These are phyloP conservation scores for Scaptomyza reducta DNA, from an alignment of 2,888 invertebrate genomes.

Conservation along the genomic window DNA sequence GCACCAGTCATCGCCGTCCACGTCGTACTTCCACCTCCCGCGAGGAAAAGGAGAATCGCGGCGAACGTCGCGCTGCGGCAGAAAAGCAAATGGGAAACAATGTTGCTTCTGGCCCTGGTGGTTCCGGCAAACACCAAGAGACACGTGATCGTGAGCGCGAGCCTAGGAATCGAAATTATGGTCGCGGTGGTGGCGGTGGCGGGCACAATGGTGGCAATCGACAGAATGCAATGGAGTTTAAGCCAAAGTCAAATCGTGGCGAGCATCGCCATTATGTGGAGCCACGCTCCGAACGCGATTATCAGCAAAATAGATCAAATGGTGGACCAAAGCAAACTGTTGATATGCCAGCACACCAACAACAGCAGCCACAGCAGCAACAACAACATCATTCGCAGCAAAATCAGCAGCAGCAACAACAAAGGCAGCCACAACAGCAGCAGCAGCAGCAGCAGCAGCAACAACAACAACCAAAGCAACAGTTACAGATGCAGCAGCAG, in stretches of 20 bases:
- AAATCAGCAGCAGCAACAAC: slow-evolving; percentile 52
- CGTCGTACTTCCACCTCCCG: slow-evolving; percentile 68
- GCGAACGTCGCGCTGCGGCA: slow-evolving; percentile 64
- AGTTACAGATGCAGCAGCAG: slow-evolving; percentile 28
- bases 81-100: slow-evolving; percentile 21
- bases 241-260: slow-evolving; percentile 71
- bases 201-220: slow-evolving; percentile 42
- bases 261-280: slow-evolving; percentile 52
- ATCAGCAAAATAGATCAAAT: slow-evolving; percentile 43
- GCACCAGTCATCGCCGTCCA: slow-evolving; percentile 55
- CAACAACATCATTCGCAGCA: slow-evolving; percentile 44
- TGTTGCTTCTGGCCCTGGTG: slow-evolving; percentile 3
- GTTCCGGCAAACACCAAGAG: slow-evolving; percentile 31
- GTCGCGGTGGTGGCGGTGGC: slow-evolving; percentile 44
- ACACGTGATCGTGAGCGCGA: slow-evolving; percentile 37
- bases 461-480: slow-evolving; percentile 42
- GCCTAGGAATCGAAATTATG: slow-evolving; percentile 58
- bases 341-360: slow-evolving; percentile 43
- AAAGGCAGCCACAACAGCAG: slow-evolving; percentile 30
- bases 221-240: slow-evolving; percentile 83
- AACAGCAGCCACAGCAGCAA: slow-evolving; percentile 46
- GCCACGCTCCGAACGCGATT: slow-evolving; percentile 48
- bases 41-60: slow-evolving; percentile 83
- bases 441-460: slow-evolving; percentile 28
- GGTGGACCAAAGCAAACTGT: slow-evolving; percentile 41